Percentiles rank a stretch among this genome's conserved stretches.
Evolutionary conservation across 2,888 invertebrate genomes (phyloP).

Genomic region (Nymphalis urticae): DNA sequence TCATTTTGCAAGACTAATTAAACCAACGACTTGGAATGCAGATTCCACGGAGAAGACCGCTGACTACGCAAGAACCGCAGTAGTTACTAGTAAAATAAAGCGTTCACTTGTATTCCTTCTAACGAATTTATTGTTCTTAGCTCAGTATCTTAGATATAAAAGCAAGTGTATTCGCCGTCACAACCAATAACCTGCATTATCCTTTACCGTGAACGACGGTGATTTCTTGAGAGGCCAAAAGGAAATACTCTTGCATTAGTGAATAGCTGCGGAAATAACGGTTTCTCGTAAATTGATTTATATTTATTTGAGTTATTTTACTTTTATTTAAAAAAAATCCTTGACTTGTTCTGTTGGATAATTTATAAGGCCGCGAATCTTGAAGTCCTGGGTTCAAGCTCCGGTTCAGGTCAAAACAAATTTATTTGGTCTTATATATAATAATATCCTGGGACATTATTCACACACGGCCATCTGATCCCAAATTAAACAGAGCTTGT

Average conservation of each 20-base stretch:
- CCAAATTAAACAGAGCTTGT: too few relatives aligned
- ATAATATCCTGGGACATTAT: too few relatives aligned
- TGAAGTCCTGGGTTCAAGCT: not conserved
- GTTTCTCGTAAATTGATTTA: slow-evolving; percentile 14
- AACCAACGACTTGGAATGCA: too few relatives aligned
- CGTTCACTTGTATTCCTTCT: slow-evolving; percentile 9
- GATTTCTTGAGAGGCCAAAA: slow-evolving; percentile 31
- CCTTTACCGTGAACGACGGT: slow-evolving; percentile 28
- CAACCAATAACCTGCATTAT: slow-evolving; percentile 32
- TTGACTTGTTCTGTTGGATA: too few relatives aligned
- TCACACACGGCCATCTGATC: too few relatives aligned
- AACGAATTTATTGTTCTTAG: slow-evolving; percentile 5
- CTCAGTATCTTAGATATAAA: slow-evolving; percentile 13
- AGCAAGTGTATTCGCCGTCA: slow-evolving; percentile 20
- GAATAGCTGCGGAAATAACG: slow-evolving; percentile 21
- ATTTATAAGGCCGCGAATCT: not conserved
- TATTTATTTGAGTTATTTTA: not conserved
- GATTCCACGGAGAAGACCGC: too few relatives aligned
- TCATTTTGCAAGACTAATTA: too few relatives aligned
- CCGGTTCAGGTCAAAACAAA: too few relatives aligned
- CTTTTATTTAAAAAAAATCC: not conserved
- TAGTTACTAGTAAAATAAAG: too few relatives aligned
- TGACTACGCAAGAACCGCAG: too few relatives aligned
- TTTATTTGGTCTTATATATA: too few relatives aligned
- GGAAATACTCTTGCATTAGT: slow-evolving; percentile 27